A percentile compares a stretch with the other conserved stretches of the same genome.
phyloP scores from a whole-genome alignment of 2,797 vertebrate species.

The Acrossocheilus wenchowensis region DNA sequence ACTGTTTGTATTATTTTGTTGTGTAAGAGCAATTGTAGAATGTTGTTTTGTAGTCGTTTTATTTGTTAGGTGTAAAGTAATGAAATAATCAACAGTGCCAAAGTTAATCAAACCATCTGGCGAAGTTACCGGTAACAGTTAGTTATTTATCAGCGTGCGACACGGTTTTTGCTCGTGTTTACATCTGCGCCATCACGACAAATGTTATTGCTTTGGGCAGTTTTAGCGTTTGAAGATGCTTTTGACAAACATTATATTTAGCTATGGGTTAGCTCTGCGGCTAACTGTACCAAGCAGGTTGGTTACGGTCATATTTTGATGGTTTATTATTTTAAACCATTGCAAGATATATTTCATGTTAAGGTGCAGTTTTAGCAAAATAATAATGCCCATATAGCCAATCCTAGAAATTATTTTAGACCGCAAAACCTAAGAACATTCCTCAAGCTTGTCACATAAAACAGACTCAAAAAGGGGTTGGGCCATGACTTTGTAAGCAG shows the following conservation, averaged over 20 bases:
- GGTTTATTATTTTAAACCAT: not conserved
- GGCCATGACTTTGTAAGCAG: not conserved
- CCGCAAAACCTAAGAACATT: not conserved
- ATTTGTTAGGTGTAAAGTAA: not conserved
- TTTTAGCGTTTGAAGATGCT: not conserved
- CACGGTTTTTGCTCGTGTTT: not conserved
- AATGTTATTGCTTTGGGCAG: not conserved
- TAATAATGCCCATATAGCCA: not conserved
- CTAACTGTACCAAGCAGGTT: not conserved
- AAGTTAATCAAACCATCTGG: not conserved
- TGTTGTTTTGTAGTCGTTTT: not conserved
- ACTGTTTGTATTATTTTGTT: not conserved
- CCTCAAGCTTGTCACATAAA: not conserved
- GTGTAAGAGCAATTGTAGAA: not conserved
- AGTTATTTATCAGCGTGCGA: slow-evolving; percentile 3
- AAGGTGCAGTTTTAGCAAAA: not conserved
- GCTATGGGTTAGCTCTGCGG: not conserved
- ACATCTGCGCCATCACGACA: not conserved
- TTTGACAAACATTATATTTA: not conserved
- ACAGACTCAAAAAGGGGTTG: not conserved
- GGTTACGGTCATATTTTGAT: not conserved
- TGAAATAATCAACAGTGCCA: not conserved
- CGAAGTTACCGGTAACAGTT: not conserved
- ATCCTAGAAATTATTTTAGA: not conserved
- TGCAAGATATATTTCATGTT: not conserved